A percentile compares a stretch with the other conserved stretches of the same genome.
phyloP scores from a whole-genome alignment of 2,113 vertebrate genomes.

The Etheostoma spectabile region DNA sequence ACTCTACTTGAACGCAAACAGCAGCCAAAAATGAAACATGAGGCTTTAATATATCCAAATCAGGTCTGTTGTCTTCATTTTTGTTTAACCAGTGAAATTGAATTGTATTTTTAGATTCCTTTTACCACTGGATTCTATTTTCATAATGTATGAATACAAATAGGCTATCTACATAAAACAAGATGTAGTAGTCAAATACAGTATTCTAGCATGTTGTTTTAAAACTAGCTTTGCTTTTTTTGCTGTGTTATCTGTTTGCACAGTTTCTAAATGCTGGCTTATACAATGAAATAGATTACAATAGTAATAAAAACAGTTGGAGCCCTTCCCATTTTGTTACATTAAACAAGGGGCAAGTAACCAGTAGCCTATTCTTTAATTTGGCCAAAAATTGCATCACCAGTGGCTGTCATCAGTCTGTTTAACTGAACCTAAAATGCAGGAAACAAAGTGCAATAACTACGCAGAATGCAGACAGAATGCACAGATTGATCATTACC shows the following conservation, averaged over 20 bases:
- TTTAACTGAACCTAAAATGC: not conserved
- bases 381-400: not conserved
- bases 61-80: constrained; percentile 3
- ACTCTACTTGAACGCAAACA: constrained; percentile 22
- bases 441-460: constrained; percentile 4
- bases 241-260: not conserved
- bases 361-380: not conserved
- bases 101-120: not conserved
- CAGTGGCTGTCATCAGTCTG: not conserved
- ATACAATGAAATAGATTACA: too few relatives aligned
- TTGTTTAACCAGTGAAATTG: constrained; percentile 6
- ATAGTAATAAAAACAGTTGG: not conserved
- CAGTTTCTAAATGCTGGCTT: not conserved
- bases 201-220: not conserved
- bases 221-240: constrained; percentile 1
- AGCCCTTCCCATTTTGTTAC: not conserved
- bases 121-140: not conserved
- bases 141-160: not conserved
- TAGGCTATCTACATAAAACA: not conserved
- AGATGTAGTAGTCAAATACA: not conserved
- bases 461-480: not conserved
- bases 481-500: constrained; percentile 30
- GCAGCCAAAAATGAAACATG: constrained; percentile 16
- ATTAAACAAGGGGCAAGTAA: not conserved
- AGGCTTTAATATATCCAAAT: constrained; percentile 31